Percentiles rank a stretch among this genome's conserved stretches.
Conservation (phyloP, 2,888 invertebrate genomes). For the Drosophila limbata region DNA sequence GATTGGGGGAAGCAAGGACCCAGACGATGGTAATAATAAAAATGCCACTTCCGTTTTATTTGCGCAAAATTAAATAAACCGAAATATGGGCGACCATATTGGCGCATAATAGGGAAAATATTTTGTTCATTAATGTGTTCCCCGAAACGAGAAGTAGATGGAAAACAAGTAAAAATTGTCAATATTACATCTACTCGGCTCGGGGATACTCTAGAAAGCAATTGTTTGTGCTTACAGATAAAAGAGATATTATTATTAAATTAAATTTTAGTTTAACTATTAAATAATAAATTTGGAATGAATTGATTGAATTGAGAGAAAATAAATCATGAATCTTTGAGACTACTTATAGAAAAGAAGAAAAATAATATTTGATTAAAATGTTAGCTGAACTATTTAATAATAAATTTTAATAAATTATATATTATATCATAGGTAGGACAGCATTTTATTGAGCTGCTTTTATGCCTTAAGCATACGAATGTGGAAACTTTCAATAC, state of each 20-base stretch:
- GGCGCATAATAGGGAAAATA: slow-evolving; percentile 81
- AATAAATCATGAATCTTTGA: no score
- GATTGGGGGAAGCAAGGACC: background rate
- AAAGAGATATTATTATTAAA: no score
- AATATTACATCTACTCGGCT: slow-evolving; percentile 12
- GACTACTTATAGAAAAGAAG: no score
- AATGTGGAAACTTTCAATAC: slow-evolving; percentile 5
- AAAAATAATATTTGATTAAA: no score
- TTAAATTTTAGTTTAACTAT: no score
- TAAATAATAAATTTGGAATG: no score
- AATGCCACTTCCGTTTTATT: slow-evolving; percentile 82
- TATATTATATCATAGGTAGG: background rate
- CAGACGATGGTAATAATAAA: slow-evolving; percentile 66
- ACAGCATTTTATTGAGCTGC: background rate
- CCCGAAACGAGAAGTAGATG: slow-evolving; percentile 30
- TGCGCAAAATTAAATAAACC: slow-evolving; percentile 83
- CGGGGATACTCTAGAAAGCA: slow-evolving; percentile 22
- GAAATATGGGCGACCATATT: slow-evolving; percentile 81
- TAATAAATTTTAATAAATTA: background rate
- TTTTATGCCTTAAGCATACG: slow-evolving; percentile 2
- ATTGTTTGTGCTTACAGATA: background rate
- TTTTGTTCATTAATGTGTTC: slow-evolving; percentile 78
- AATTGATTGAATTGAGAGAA: no score
- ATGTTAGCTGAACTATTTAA: background rate
- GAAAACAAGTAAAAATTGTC: slow-evolving; percentile 38